Conservation (phyloP, 2,113 vertebrate species). For the Apteryx owenii region DNA sequence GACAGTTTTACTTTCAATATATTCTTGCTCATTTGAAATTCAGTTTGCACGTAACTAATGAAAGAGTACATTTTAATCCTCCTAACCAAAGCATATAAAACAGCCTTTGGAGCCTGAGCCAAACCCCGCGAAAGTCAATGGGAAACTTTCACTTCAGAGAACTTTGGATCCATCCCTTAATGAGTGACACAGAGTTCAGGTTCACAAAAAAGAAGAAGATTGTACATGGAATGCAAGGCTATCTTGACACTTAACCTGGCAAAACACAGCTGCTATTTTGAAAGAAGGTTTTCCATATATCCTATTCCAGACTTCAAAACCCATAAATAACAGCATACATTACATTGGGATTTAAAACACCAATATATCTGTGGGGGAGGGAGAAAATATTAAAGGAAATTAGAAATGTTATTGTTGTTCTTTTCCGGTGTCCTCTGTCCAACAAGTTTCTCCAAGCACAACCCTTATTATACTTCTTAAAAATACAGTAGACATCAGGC, state of each 20-base stretch:
- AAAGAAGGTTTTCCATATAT: background rate
- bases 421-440: background rate
- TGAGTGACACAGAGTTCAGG: background rate
- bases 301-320: background rate
- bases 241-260: background rate
- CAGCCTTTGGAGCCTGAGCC: background rate
- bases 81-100: background rate
- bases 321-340: background rate
- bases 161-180: background rate
- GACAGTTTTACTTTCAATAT: constrained; percentile 46
- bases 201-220: background rate
- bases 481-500: background rate
- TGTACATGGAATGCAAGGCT: background rate
- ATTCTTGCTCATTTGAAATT: constrained; percentile 54
- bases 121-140: background rate
- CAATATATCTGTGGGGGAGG: fast-evolving
- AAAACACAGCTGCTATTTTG: background rate
- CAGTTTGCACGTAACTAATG: constrained; percentile 61
- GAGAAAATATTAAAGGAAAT: background rate
- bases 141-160: constrained; percentile 22
- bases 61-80: constrained; percentile 69
- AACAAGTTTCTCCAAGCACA: background rate
- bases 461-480: background rate
- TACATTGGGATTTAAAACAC: background rate
- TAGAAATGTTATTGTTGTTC: background rate